Conservation (phyloP, 2,113 vertebrate species). For the Nothobranchius furzeri region DNA sequence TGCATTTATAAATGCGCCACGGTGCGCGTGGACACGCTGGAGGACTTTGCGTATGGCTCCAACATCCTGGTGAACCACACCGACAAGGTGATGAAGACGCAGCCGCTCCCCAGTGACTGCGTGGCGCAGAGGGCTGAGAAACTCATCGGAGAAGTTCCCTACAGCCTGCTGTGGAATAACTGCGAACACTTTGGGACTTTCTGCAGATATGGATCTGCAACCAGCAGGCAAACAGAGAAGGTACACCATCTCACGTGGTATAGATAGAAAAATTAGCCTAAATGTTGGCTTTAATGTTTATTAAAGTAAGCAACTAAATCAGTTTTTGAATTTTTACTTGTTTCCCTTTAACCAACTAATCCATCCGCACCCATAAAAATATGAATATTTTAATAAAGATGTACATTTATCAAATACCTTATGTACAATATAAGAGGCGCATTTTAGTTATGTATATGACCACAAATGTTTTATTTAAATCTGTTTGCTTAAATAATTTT, state of each 20-base stretch:
- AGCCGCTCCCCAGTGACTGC: constrained; percentile 79
- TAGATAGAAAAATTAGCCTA: too few species aligned
- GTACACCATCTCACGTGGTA: constrained; percentile 31
- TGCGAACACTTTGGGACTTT: constrained; percentile 94
- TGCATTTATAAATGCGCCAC: constrained; percentile 84
- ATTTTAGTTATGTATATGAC: too few species aligned
- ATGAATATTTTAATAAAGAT: too few species aligned
- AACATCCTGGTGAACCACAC: constrained; percentile 83
- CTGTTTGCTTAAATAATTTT: too few species aligned
- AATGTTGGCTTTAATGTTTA: too few species aligned
- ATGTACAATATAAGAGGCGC: too few species aligned
- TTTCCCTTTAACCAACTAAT: too few species aligned
- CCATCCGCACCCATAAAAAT: too few species aligned
- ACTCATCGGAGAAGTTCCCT: constrained; percentile 80
- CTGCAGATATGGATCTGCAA: constrained; percentile 86
- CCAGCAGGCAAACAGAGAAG: constrained; percentile 89
- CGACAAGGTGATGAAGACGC: constrained; percentile 75
- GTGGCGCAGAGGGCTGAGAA: constrained; percentile 86
- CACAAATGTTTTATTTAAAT: too few species aligned
- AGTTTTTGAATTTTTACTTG: too few species aligned
- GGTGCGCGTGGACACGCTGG: constrained; percentile 89
- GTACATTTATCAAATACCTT: too few species aligned
- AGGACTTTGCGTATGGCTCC: constrained; percentile 92
- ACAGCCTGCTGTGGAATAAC: constrained; percentile 96
- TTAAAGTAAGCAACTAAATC: too few species aligned